A percentile compares a stretch with the other conserved stretches of the same genome.
Evolutionary conservation across 37 sponge, comb jelly and placozoan species (phyloP).

Genomic region (Beroe ovata): DNA sequence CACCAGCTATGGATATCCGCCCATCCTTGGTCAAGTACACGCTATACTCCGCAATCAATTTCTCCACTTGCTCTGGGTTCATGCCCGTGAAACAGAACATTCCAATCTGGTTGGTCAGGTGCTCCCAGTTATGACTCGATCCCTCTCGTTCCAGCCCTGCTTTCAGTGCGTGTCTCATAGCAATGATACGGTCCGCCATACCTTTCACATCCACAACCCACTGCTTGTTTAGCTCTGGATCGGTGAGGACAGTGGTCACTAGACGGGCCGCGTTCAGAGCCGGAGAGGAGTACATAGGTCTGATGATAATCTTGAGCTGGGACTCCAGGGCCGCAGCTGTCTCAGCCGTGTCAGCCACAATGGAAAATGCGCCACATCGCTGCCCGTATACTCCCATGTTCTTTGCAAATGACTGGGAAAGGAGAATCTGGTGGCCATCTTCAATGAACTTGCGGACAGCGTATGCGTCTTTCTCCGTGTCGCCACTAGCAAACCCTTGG

Average conservation of each 20-base stretch:
- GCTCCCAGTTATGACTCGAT: conserved; percentile 86
- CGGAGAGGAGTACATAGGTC: conserved; percentile 95
- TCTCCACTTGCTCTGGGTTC: conserved; percentile 74
- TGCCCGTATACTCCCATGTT: conserved; percentile 99
- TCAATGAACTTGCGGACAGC: conserved; percentile 80
- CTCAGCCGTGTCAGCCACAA: conserved; percentile 72
- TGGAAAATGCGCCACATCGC: conserved; percentile 79
- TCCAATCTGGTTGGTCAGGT: conserved; percentile 91
- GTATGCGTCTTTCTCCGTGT: conserved; percentile 84
- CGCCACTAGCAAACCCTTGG: conserved; percentile 95
- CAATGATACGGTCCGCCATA: conserved; percentile 89
- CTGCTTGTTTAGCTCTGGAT: conserved; percentile 74
- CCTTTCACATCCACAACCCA: conserved; percentile 90
- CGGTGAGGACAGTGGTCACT: conserved; percentile 81
- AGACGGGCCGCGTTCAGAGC: conserved; percentile 88
- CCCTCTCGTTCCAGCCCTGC: conserved; percentile 78
- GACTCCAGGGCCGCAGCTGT: conserved; percentile 80
- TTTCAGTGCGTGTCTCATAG: conserved; percentile 78
- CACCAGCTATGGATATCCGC: conserved; percentile 84
- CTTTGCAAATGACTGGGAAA: conserved; percentile 95
- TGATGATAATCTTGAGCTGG: conserved; percentile 89
- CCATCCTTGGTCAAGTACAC: conserved; percentile 97
- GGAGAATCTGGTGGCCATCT: conserved; percentile 80
- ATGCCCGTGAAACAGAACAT: conserved; percentile 96
- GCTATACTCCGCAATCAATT: conserved; percentile 75